phyloP scores from a whole-genome alignment of 2,113 vertebrate genomes.

The Stercorarius parasiticus region DNA sequence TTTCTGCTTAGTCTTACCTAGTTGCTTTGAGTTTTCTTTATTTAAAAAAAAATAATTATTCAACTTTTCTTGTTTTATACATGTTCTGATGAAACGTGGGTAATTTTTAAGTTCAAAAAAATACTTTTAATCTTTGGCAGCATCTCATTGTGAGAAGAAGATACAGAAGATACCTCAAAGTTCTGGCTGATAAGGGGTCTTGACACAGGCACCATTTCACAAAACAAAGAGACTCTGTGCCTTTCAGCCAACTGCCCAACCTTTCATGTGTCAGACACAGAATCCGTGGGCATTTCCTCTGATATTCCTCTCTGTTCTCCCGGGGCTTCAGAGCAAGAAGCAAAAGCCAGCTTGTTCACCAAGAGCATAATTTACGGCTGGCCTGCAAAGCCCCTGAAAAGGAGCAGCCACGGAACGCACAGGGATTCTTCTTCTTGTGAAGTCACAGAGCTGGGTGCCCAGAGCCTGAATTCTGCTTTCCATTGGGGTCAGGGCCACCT shows the following conservation, averaged over 20 bases:
- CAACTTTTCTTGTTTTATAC: neutral
- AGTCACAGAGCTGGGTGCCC: neutral
- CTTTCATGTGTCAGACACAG: neutral
- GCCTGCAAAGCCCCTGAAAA: neutral
- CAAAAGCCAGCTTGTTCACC: neutral
- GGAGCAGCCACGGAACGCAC: fast-evolving
- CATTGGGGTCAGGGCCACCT: fast-evolving
- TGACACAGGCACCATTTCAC: neutral
- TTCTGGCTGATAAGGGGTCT: neutral
- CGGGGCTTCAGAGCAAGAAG: neutral
- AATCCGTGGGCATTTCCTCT: neutral
- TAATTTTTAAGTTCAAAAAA: neutral
- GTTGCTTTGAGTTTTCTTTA: neutral
- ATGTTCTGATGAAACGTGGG: neutral
- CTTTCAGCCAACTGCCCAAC: neutral
- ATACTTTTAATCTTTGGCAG: neutral
- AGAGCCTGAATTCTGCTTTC: neutral
- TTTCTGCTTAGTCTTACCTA: neutral
- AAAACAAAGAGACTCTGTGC: neutral
- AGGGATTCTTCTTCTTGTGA: neutral
- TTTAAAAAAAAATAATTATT: neutral
- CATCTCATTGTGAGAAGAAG: neutral
- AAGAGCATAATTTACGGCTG: neutral
- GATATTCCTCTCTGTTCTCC: neutral
- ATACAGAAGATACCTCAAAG: neutral